A percentile compares a stretch with the other conserved stretches of the same genome.
Conservation (phyloP, 2,888 invertebrate species). For the Ctenicera cuprea region DNA sequence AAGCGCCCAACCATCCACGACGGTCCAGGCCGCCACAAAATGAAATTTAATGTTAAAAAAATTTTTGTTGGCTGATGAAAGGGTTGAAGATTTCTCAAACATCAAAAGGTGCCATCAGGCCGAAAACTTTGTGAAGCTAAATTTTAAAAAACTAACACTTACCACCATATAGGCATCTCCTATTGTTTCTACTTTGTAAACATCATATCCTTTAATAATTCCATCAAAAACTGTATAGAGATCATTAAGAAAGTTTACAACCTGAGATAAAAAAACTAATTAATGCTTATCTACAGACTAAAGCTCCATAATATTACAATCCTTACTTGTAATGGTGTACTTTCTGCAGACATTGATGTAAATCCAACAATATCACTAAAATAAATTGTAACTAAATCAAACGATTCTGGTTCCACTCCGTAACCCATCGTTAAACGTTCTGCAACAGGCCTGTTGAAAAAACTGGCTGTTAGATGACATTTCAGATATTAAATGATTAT, state of each 20-base stretch:
- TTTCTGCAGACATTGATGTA: conserved; percentile 94
- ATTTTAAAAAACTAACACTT: no score
- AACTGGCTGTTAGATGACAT: neutral
- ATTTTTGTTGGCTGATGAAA: no score
- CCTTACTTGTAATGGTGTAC: conserved; percentile 87
- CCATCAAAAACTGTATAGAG: conserved; percentile 97
- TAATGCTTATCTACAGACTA: conserved; percentile 2
- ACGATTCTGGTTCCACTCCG: conserved; percentile 92
- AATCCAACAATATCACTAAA: conserved; percentile 97
- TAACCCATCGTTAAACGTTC: conserved; percentile 93
- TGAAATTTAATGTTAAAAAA: neutral
- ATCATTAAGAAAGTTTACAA: conserved; percentile 98
- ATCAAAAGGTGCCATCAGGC: no score
- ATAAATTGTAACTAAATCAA: conserved; percentile 95
- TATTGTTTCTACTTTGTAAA: conserved; percentile 98
- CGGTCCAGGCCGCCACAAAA: no score
- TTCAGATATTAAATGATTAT: neutral
- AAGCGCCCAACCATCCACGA: no score
- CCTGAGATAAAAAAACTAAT: conserved; percentile 72
- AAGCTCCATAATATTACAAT: conserved; percentile 12
- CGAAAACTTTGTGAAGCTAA: no score
- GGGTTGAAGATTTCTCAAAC: no score
- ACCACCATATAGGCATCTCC: conserved; percentile 89
- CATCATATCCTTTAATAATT: conserved; percentile 97
- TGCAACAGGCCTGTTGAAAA: conserved; percentile 80